phyloP scores from a whole-genome alignment of 2,797 vertebrate genomes.

The Numenius phaeopus region DNA sequence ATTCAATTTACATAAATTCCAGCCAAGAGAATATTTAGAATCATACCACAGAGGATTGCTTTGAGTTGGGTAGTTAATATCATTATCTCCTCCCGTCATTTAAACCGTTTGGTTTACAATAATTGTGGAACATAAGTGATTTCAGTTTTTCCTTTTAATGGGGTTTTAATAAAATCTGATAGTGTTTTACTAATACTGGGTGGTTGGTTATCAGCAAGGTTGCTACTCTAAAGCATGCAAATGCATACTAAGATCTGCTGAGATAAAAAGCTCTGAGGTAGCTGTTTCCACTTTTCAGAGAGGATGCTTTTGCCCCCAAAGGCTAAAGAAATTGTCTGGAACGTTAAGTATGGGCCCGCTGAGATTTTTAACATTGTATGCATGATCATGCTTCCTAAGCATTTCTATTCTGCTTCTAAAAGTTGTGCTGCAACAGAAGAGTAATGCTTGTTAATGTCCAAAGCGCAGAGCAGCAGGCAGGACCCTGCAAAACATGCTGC shows the following conservation, averaged over 20 bases:
- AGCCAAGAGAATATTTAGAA: conserved; percentile 93
- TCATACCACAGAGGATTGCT: conserved; percentile 94
- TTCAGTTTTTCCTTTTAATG: conserved; percentile 84
- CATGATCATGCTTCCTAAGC: background rate
- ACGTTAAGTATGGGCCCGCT: background rate
- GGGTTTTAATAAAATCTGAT: conserved; percentile 87
- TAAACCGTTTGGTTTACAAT: conserved; percentile 90
- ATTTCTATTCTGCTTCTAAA: background rate
- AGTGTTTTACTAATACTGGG: conserved; percentile 80
- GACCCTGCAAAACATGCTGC: background rate
- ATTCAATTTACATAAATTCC: conserved; percentile 99
- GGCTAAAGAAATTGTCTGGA: background rate
- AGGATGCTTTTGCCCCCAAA: background rate
- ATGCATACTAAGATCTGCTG: background rate
- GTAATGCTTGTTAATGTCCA: background rate
- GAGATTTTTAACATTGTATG: background rate
- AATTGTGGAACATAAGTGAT: conserved; percentile 91
- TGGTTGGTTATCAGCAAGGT: conserved; percentile 61
- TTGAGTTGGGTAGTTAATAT: conserved; percentile 95
- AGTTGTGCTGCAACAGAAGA: background rate
- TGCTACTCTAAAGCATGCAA: background rate
- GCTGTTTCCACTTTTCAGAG: background rate
- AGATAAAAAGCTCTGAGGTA: background rate
- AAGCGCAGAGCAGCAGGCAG: background rate
- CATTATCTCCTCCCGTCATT: conserved; percentile 93